Conservation (phyloP, 2,888 invertebrate genomes). For the Mechanitis mazaeus region DNA sequence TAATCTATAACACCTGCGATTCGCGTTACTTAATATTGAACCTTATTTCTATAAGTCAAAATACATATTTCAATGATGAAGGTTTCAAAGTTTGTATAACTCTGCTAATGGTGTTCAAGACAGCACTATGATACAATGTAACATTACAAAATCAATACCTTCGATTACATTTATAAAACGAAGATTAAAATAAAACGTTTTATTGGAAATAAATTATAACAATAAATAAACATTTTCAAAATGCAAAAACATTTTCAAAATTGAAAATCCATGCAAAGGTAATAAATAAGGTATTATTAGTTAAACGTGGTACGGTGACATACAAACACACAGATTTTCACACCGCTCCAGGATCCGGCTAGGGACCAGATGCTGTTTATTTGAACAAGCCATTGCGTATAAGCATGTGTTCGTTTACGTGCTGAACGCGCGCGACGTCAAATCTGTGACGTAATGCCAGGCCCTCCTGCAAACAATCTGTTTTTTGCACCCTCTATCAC, state of each 20-base stretch:
- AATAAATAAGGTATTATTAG: too few relatives aligned
- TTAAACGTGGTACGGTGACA: background rate
- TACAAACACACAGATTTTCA: conserved; percentile 42
- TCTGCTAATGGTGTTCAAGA: conserved; percentile 24
- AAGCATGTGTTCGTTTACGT: conserved; percentile 62
- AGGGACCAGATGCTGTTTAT: conserved; percentile 67
- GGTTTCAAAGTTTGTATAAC: conserved; percentile 18
- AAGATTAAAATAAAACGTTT: conserved; percentile 4
- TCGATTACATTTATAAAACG: conserved; percentile 14
- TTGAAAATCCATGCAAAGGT: too few relatives aligned
- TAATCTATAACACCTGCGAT: conserved; percentile 28
- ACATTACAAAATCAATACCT: conserved; percentile 20
- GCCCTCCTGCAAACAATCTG: conserved; percentile 69
- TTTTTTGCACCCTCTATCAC: conserved; percentile 75
- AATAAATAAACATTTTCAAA: too few relatives aligned
- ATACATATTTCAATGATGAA: conserved; percentile 12
- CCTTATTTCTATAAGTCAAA: conserved; percentile 6
- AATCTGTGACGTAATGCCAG: conserved; percentile 64
- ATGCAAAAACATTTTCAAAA: too few relatives aligned
- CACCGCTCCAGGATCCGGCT: conserved; percentile 61
- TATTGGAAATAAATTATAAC: background rate
- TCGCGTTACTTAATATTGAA: conserved; percentile 5
- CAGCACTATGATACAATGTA: conserved; percentile 13
- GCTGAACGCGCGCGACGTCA: conserved; percentile 56
- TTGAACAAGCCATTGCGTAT: conserved; percentile 64